Conservation (phyloP, 2,113 vertebrate genomes). For the Lagenorhynchus albirostris region DNA sequence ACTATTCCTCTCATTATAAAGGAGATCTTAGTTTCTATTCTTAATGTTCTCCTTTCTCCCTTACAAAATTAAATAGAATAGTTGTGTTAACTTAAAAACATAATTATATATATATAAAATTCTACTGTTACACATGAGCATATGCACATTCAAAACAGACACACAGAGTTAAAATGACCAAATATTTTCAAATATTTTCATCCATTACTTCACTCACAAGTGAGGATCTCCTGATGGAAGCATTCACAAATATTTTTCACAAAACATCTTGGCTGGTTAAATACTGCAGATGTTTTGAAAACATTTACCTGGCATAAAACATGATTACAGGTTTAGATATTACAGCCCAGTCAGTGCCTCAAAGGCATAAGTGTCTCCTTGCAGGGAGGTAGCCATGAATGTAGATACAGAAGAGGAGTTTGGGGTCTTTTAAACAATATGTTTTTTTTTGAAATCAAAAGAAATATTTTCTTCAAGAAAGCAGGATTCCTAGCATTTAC, state of each 20-base stretch:
- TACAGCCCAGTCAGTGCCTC: neutral
- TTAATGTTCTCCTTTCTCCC: neutral
- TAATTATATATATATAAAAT: neutral
- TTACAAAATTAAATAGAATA: neutral
- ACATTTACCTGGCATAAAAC: conserved; percentile 3
- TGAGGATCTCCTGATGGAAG: neutral
- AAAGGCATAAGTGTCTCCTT: neutral
- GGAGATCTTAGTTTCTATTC: neutral
- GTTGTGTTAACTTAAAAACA: neutral
- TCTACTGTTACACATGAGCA: neutral
- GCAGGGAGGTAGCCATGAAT: neutral
- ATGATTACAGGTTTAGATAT: neutral
- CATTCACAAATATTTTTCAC: conserved; percentile 20
- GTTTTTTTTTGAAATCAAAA: neutral
- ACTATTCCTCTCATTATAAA: conserved; percentile 5
- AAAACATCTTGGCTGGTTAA: conserved; percentile 31
- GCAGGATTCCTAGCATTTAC: neutral
- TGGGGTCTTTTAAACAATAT: neutral
- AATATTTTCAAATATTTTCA: conserved; percentile 37
- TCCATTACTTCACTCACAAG: neutral
- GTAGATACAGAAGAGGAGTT: neutral
- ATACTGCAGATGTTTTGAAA: conserved; percentile 41
- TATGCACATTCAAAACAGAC: neutral
- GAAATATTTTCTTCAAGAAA: neutral
- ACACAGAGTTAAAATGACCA: neutral